Evolutionary conservation across 1,140 invertebrate species (phyloP).

Genomic region (Dysdera silvatica): DNA sequence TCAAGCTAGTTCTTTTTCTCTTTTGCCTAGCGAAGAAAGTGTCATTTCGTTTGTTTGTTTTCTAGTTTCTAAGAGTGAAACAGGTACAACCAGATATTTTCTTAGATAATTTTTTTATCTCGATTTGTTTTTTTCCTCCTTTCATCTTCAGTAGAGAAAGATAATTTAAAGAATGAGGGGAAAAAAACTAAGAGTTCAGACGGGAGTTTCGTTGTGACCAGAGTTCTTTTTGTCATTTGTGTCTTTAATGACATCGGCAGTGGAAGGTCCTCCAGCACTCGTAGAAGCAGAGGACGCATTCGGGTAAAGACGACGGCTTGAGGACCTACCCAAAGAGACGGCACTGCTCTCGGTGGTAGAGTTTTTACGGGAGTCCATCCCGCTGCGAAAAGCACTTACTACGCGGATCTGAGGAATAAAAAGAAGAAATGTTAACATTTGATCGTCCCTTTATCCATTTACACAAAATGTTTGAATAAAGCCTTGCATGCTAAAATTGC

Average conservation of each 20-base stretch:
- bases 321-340: conserved; percentile 10
- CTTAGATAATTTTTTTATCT: neutral
- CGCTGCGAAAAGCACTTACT: conserved; percentile 98
- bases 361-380: conserved; percentile 89
- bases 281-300: conserved; percentile 5
- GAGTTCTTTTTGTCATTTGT: conserved; percentile 24
- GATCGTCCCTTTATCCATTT: no score
- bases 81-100: neutral
- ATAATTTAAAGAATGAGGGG: no score
- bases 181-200: no score
- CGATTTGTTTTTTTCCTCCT: neutral
- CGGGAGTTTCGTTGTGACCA: conserved; percentile 28
- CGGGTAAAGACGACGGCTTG: conserved; percentile 4
- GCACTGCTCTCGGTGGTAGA: conserved; percentile 38
- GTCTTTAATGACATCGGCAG: conserved; percentile 27
- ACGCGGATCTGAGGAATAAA: conserved; percentile 81
- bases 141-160: neutral
- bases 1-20: no score
- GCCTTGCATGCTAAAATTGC: no score
- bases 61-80: conserved; percentile 6
- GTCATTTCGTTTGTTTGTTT: no score
- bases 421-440: no score
- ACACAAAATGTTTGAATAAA: no score
- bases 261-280: conserved; percentile 8
- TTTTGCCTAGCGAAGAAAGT: no score